Evolutionary conservation across 2,113 vertebrate genomes (phyloP), one percentile per base, ranked within the genome.

Genomic region (Indicator maculatus): DNA sequence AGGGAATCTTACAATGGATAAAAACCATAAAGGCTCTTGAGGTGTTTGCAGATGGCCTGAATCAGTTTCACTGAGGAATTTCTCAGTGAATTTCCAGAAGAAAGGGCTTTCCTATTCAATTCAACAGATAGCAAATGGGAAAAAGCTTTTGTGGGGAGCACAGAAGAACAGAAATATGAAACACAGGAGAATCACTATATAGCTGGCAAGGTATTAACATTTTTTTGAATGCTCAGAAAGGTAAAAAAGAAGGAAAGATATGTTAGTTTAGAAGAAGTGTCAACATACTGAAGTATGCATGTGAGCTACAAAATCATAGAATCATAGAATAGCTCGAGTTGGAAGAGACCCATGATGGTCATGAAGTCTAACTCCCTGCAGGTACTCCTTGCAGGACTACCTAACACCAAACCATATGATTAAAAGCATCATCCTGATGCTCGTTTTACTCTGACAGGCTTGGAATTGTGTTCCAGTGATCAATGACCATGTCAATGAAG

Each of bases 371-470:
- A 16, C 2, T 60, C 28, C 8, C 11, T 61, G 20, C 20, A 50
- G 47, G 47, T 21, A 50, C 14, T 86, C 44, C 24, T 83, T 2
- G 1, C 21, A 73, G 24, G 18, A 47, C 33, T 72, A 6, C 8
- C n/a, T 91, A 52, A n/a, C 18, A n/a, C 8, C 76, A 24, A 79
- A 39, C 8, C 8, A 17, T 41, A 61, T 27, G 11, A 36, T 50
- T 58, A 64, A 45, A 4, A 26, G 14, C 0, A 0, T 56, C 15
- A 38, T 6, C 6, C 20, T 72, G 63, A 59, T 3, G 13, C n/a
- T 74, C 16, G 66, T 86, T 79, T 53, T 83, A 18, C 12, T 79
- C 47, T 80, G 53, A 21, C 19, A 67, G 53, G 19, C 5, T 56
- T 26, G 8, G 53, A 10, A 77, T 0, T 12, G 59, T 56, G 27